Conservation (phyloP, 2,888 invertebrate species). For the Troides helena region DNA sequence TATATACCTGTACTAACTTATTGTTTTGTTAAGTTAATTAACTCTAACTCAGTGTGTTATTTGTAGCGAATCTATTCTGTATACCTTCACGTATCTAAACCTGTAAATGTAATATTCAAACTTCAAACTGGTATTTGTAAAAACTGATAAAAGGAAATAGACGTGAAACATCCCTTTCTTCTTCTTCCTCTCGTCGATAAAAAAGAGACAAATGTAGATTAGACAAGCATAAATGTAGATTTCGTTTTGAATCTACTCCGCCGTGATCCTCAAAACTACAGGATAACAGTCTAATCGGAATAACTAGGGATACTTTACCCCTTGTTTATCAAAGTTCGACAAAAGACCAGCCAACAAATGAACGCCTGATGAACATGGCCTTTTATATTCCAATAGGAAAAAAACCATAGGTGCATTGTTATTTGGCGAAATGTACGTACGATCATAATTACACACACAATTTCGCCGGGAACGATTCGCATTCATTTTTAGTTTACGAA, state of each 20-base stretch:
- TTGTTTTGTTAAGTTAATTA: no score
- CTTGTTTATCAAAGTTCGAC: not conserved
- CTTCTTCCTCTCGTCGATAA: no score
- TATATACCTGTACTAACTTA: no score
- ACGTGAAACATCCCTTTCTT: no score
- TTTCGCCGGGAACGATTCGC: not conserved
- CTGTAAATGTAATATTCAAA: no score
- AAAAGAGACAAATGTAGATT: no score
- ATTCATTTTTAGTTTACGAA: not conserved
- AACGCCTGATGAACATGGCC: slow-evolving; percentile 1
- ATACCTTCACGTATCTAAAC: no score
- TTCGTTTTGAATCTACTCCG: not conserved
- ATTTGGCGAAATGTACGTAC: slow-evolving; percentile 3
- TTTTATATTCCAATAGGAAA: slow-evolving; percentile 1
- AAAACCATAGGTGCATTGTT: slow-evolving; percentile 1
- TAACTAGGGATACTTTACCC: not conserved
- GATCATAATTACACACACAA: slow-evolving; percentile 3
- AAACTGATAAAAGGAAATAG: no score
- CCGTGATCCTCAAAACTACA: not conserved
- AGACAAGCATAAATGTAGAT: not conserved
- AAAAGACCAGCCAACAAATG: slow-evolving; percentile 1
- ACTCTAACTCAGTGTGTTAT: no score
- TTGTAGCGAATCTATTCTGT: no score
- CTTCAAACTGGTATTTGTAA: no score
- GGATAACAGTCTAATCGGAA: not conserved